Percentiles rank a stretch among this genome's conserved stretches.
Conservation (phyloP, 2,888 invertebrate genomes). For the Agriopis aurantiaria region DNA sequence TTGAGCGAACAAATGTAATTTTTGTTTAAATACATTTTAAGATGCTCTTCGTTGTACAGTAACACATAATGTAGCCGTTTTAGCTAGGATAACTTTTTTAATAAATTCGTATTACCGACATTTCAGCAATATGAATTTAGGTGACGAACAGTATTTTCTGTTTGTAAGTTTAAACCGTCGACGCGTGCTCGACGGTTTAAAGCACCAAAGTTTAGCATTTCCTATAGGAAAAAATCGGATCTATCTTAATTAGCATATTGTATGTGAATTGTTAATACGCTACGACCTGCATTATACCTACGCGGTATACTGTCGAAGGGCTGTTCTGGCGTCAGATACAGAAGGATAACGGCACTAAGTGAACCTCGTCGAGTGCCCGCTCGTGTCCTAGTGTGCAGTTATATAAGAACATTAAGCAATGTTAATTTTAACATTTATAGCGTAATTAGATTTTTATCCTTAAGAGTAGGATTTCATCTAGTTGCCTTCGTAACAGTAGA, state of each 20-base stretch:
- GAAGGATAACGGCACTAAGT: conserved; percentile 77
- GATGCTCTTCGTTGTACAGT: conserved; percentile 83
- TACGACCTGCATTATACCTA: conserved; percentile 34
- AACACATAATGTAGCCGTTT: conserved; percentile 80
- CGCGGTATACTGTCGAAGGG: conserved; percentile 53
- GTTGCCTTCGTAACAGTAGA: conserved; percentile 85
- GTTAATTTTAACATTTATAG: conserved; percentile 85
- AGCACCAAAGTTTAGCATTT: conserved; percentile 80
- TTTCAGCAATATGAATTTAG: conserved; percentile 73
- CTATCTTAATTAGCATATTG: conserved; percentile 50
- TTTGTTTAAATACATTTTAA: conserved; percentile 72
- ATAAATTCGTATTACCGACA: conserved; percentile 77
- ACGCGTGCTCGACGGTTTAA: conserved; percentile 67
- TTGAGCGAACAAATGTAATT: conserved; percentile 55
- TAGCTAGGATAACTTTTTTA: conserved; percentile 85
- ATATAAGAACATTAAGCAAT: conserved; percentile 82
- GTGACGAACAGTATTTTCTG: conserved; percentile 69
- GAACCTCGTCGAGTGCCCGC: conserved; percentile 46
- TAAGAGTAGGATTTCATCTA: conserved; percentile 86
- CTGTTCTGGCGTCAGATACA: conserved; percentile 48
- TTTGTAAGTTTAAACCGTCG: conserved; percentile 61
- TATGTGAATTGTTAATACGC: conserved; percentile 31
- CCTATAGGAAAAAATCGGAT: conserved; percentile 64
- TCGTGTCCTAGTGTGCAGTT: conserved; percentile 61
- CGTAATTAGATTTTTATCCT: conserved; percentile 84